Conservation (phyloP, 2,113 vertebrate genomes). For the Bubo blakistoni region DNA sequence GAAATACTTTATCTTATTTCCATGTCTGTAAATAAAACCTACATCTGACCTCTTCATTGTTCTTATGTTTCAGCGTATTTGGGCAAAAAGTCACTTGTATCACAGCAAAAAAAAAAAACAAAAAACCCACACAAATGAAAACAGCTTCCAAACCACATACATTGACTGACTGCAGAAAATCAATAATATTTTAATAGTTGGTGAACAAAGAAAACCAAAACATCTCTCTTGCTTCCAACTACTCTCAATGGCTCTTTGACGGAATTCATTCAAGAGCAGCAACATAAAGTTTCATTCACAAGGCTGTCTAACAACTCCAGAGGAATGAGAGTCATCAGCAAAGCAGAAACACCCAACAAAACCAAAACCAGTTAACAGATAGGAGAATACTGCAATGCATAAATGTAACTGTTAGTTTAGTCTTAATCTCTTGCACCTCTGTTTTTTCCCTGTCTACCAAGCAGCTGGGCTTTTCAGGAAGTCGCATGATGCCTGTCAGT, state of each 20-base stretch:
- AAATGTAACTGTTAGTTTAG: background rate
- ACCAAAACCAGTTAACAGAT: background rate
- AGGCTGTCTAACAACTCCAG: background rate
- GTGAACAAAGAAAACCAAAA: background rate
- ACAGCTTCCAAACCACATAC: background rate
- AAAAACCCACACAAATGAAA: background rate
- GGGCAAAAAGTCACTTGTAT: background rate
- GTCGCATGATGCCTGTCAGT: background rate
- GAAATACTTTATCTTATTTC: background rate
- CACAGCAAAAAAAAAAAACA: background rate
- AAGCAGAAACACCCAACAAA: background rate
- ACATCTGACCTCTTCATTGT: background rate
- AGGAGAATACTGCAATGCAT: background rate
- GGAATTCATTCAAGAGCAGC: background rate
- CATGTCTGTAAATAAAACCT: background rate
- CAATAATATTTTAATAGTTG: constrained; percentile 7
- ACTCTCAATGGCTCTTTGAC: background rate
- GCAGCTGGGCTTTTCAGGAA: background rate
- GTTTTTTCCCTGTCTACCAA: background rate
- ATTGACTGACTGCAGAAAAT: background rate
- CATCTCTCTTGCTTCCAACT: background rate
- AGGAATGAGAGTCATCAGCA: background rate
- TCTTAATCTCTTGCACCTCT: background rate
- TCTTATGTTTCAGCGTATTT: background rate
- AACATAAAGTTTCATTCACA: constrained; percentile 12